These are phyloP conservation scores for Avahi laniger DNA, from an alignment of 2,797 vertebrate genomes.

Conservation along the genomic window DNA sequence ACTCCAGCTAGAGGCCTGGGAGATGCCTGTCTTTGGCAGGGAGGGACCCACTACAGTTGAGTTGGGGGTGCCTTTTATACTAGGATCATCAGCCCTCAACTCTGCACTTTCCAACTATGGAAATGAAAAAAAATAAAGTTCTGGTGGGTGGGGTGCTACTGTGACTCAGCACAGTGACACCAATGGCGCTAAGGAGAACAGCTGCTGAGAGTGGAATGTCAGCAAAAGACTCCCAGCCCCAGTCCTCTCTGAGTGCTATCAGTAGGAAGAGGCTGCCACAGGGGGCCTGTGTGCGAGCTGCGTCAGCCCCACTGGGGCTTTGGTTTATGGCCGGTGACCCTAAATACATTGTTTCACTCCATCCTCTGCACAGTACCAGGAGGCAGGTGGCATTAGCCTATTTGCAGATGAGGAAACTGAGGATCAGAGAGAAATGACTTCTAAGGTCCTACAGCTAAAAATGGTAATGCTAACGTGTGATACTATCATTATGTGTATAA, in stretches of 20 bases:
- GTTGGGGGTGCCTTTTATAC: neutral
- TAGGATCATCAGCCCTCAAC: too few relatives aligned
- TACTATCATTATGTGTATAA: neutral
- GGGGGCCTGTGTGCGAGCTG: neutral
- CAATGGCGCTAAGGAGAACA: neutral
- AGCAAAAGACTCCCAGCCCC: neutral
- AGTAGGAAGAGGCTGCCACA: neutral
- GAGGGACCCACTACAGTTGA: neutral
- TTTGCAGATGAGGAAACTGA: neutral
- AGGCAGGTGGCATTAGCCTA: neutral
- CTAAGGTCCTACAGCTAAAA: neutral
- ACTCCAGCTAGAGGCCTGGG: neutral
- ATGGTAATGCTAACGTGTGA: neutral
- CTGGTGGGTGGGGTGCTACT: neutral
- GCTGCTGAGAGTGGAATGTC: neutral
- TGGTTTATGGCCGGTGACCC: neutral
- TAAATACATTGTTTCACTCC: neutral
- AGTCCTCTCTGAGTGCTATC: neutral
- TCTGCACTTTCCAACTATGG: neutral
- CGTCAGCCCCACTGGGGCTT: neutral
- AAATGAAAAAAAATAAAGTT: neutral
- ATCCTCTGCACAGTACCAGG: neutral
- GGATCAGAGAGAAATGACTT: neutral
- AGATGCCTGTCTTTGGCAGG: neutral
- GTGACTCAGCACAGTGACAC: neutral